Evolutionary conservation across 2,797 vertebrate species (phyloP), one percentile per base, ranked within the genome.

Genomic region (Schizopygopsis pylzovi): DNA sequence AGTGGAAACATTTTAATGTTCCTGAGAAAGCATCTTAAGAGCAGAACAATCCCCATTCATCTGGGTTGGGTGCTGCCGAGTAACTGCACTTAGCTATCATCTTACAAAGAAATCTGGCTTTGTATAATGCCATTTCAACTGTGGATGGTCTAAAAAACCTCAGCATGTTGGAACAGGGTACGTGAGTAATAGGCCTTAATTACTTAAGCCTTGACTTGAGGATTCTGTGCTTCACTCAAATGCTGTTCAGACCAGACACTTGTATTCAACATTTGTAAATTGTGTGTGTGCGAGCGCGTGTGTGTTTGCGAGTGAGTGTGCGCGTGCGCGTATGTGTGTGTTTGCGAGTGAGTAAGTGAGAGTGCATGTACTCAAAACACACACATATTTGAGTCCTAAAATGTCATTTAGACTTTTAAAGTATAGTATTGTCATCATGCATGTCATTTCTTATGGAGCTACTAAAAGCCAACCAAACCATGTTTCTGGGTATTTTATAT

Each of bases 1-100:
- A 75, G 54, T 25, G 71, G 16, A 16, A 41, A 77, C 78, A 70
- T 61, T 79, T 85, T 22, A 77, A 71, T 70, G 33, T 78, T 82
- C 78, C 63, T 28, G 52, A 63, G 71, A 85, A 72, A 71, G 43
- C 70, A 61, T 78, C 52, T 67, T 20, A 28, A 28, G 28, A 85
- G 56, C 41, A 82, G 59, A 85, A 81, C 28, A 72, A 52, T 18
- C 13, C 22, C 25, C 45, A 47, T 86, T 41, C 28, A 63, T 59
- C n/a, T 41, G 47, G 45, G 37, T 28, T 67, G 39, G 67, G 28
- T 28, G 3, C 37, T 59, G 16, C 25, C 79, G n/a, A 54, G 54
- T 72, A 88, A 72, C 56, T 25, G 18, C 65, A 52, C 83, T 82
- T 79, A 80, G 6, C 28, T 72, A 12, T 59, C 18, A 37, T 54